Percentiles rank a stretch among this genome's conserved stretches.
Conservation (phyloP, 2,113 vertebrate genomes). For the Numenius arquata region DNA sequence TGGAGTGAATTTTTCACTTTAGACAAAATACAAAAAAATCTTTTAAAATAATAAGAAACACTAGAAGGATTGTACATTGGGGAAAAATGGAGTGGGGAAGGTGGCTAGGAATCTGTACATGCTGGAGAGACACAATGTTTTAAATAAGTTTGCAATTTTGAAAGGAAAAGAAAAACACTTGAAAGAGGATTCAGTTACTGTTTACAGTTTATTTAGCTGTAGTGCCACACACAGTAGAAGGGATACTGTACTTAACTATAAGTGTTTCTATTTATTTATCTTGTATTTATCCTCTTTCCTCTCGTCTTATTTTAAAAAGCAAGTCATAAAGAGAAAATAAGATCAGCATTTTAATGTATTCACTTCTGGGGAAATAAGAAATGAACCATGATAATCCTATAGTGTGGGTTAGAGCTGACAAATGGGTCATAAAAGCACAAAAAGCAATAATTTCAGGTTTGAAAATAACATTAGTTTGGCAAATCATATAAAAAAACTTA, state of each 20-base stretch:
- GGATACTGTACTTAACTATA: neutral
- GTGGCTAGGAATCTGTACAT: neutral
- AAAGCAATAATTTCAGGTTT: neutral
- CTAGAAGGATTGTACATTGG: neutral
- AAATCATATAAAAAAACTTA: conserved; percentile 46
- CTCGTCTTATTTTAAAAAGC: neutral
- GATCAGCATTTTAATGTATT: neutral
- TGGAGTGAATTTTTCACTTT: neutral
- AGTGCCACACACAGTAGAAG: neutral
- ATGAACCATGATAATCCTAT: neutral
- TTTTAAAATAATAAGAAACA: neutral
- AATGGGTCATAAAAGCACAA: neutral
- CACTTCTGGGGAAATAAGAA: neutral
- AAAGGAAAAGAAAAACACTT: neutral
- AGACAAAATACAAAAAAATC: neutral
- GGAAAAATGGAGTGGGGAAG: neutral
- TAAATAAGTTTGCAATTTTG: neutral
- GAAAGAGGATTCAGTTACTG: neutral
- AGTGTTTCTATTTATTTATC: neutral
- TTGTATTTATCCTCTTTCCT: neutral
- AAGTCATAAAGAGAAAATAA: neutral
- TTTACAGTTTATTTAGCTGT: neutral
- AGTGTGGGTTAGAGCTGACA: neutral
- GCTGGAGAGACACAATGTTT: neutral
- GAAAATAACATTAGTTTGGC: conserved; percentile 42